phyloP scores from a whole-genome alignment of 2,113 vertebrate genomes.

The Amblyornis subalaris region DNA sequence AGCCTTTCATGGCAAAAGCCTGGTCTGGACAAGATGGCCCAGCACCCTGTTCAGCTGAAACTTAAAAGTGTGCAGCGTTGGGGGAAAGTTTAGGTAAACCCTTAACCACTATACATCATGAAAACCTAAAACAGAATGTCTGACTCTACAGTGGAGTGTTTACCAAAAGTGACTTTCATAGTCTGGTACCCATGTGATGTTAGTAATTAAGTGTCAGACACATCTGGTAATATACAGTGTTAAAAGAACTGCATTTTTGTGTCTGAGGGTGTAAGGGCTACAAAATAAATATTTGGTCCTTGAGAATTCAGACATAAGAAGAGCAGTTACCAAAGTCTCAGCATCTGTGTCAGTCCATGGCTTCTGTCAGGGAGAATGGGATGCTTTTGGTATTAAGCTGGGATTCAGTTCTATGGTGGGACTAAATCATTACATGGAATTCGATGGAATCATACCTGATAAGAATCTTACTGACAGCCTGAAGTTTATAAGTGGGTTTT shows the following conservation, averaged over 20 bases:
- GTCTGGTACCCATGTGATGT: accelerated
- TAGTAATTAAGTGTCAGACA: not conserved
- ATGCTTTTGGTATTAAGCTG: not conserved
- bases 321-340: not conserved
- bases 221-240: accelerated
- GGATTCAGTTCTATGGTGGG: not conserved
- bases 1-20: not conserved
- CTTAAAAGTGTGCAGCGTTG: not conserved
- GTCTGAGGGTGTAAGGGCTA: not conserved
- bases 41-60: not conserved
- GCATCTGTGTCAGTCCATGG: accelerated
- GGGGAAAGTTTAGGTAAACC: not conserved
- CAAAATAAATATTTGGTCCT: not conserved
- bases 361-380: not conserved
- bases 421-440: not conserved
- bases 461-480: not conserved
- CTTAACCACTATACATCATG: too few species aligned
- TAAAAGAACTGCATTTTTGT: not conserved
- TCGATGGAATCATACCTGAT: not conserved
- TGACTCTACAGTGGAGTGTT: not conserved
- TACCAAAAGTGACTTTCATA: not conserved
- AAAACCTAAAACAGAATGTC: not conserved
- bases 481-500: not conserved
- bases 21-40: not conserved
- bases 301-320: not conserved